Evolutionary conservation across 2,888 invertebrate species (phyloP), one percentile per base, ranked within the genome.

Genomic region (Spatulosminthurus flaviceps): DNA sequence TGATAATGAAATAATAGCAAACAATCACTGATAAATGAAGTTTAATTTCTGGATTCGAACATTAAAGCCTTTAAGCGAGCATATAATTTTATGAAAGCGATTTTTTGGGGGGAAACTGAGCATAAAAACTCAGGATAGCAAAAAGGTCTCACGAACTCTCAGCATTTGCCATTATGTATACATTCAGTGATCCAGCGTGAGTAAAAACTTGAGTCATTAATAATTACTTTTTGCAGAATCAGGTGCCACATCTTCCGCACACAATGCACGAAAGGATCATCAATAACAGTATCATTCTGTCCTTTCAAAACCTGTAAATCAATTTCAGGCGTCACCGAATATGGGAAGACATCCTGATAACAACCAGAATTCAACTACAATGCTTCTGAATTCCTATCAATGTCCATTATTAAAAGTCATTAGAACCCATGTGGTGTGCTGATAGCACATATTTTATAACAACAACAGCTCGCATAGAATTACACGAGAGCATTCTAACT

Each of bases 241-340:
- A 51, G 51, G 51, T 51, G 51, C 51, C 11, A 34, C 26, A 66
- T 61, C 29, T n/a, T 24, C 67, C 11, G 26, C 24, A 26, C 9
- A 64, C 64, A 64, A 64, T 64, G 22, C 22, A 64, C 22, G 26
- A 51, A n/a, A 51, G 51, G 51, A 51, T 51, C 51, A 51, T 51
- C 51, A 51, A 51, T 51, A 51, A 51, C 51, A 51, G n/a, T 51
- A 51, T 51, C 51, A 51, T 16, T 51, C n/a, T 16, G 51, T 51
- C 19, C n/a, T 13, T 51, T 51, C 9, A 67, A 67, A 67, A 67
- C 67, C n/a, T 67, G 67, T 67, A 67, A 67, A 67, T 67, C 67
- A 67, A 67, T 67, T 67, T 67, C 9, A 67, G 67, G 1, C 67
- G 28, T 1, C 13, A 19, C 67, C 67, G 13, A 67, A 67, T 28